phyloP scores from a whole-genome alignment of 2,888 invertebrate genomes.

The Arrhopalites spinosus region DNA sequence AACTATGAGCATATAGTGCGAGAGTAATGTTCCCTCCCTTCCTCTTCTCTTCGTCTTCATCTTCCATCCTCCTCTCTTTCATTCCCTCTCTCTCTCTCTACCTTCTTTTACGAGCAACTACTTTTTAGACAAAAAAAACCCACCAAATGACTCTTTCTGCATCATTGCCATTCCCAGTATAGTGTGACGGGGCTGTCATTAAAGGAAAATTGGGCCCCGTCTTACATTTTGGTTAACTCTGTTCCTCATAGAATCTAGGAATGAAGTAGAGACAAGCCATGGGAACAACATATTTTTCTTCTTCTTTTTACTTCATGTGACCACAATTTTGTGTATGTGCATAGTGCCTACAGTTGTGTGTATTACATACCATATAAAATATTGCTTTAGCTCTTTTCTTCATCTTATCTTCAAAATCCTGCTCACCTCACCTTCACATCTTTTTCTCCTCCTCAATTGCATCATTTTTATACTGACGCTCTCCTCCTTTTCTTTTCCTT shows the following conservation, averaged over 20 bases:
- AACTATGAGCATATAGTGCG: not conserved
- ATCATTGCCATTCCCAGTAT: slow-evolving; percentile 45
- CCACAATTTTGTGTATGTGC: not conserved
- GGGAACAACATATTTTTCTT: not conserved
- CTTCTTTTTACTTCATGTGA: slow-evolving; percentile 3
- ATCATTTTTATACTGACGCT: not conserved
- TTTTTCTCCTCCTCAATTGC: not conserved
- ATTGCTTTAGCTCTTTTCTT: slow-evolving; percentile 3
- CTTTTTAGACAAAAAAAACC: slow-evolving; percentile 41
- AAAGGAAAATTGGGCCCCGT: slow-evolving; percentile 41
- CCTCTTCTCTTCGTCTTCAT: not conserved
- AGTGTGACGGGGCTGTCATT: slow-evolving; percentile 40
- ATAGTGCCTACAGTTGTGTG: not conserved
- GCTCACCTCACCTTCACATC: not conserved
- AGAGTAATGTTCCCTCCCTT: slow-evolving; percentile 6
- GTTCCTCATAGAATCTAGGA: not conserved
- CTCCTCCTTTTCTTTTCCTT: not conserved
- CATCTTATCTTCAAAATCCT: not conserved
- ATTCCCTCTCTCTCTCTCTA: slow-evolving; percentile 12
- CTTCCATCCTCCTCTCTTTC: too few relatives aligned
- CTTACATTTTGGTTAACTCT: slow-evolving; percentile 34
- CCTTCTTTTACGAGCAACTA: slow-evolving; percentile 34
- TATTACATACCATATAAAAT: not conserved
- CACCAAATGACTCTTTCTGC: slow-evolving; percentile 45
- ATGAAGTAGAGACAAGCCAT: too few relatives aligned